Evolutionary conservation across 1,140 invertebrate species (phyloP).

Genomic region (Sarcophaga peregrina): DNA sequence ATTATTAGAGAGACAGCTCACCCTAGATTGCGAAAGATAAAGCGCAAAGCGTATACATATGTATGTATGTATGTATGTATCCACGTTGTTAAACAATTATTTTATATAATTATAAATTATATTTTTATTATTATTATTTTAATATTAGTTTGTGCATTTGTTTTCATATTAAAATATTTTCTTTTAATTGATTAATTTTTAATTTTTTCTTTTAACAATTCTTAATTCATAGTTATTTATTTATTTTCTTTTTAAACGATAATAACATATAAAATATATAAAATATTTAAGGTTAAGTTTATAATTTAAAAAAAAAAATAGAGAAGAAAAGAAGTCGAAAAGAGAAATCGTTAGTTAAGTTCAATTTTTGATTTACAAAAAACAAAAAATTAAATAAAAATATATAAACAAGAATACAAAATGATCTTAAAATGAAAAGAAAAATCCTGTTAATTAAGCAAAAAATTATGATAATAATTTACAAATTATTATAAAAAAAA

Average conservation of each 20-base stretch:
- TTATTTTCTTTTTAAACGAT: neutral
- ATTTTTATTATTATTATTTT: no score
- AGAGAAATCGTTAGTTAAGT: neutral
- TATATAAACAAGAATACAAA: neutral
- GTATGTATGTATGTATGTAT: no score
- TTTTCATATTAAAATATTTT: constrained; percentile 11
- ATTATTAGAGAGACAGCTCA: neutral
- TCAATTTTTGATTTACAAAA: neutral
- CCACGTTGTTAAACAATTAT: no score
- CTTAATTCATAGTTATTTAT: constrained; percentile 36
- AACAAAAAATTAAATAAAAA: no score
- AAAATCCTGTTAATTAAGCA: constrained; percentile 1
- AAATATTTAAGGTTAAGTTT: no score
- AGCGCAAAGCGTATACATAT: neutral
- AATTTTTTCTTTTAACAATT: neutral
- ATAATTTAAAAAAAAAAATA: no score
- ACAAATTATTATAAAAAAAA: no score
- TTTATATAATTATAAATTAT: no score
- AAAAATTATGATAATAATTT: neutral
- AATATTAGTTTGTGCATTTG: constrained; percentile 39
- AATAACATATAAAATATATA: no score
- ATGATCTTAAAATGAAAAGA: neutral
- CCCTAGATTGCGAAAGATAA: no score
- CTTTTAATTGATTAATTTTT: constrained; percentile 30
- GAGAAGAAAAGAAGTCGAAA: neutral